Evolutionary conservation across 2,113 vertebrate species (phyloP), one percentile per base, ranked within the genome.

Genomic region (Crotalus viridis): DNA sequence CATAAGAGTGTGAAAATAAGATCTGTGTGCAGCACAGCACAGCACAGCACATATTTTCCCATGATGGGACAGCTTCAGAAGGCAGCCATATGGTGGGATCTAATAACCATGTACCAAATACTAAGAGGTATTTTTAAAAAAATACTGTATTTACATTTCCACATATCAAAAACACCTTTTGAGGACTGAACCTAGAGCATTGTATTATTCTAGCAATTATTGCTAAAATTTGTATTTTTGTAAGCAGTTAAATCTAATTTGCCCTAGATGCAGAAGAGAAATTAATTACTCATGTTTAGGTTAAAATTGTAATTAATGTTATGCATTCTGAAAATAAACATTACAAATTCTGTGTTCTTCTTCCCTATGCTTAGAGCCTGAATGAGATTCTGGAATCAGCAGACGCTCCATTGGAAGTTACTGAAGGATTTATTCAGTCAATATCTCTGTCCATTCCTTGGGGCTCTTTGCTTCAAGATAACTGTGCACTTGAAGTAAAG

Each of bases 331-430:
- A 3, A 48, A 57, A 55, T 61, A 94, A 90, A 59, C 85, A 85
- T 1, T n/a, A 91, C 33, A 6, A 59, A 22, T 21, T 54, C 86
- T 94, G 57, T 3, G 90, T 96, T 96, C 28, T 57, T n/a, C 55
- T 19, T 61, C 57, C 33, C 4, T 56, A 10, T 12, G 4, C 51
- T 39, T 95, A 99, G 99, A 99, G 98, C 93, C 98, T 99, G 94
- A 99, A 99, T 97, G 99, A 99, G 96, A 98, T 99, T 94, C 95
- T 99, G 94, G 99, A 99, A 90, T 99, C 99, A 0, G 99, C 98
- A 94, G 99, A 99, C 94, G 99, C 99, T 24, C 99, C 99, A 39
- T 97, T 99, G 96, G 99, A 99, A 97, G 99, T 99, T 91, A 99
- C 98, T 0, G 98, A 99, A 92, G 99, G 99, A 87, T 99, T 99